Conservation (phyloP, 2,888 invertebrate genomes). For the Leptura quadrifasciata region DNA sequence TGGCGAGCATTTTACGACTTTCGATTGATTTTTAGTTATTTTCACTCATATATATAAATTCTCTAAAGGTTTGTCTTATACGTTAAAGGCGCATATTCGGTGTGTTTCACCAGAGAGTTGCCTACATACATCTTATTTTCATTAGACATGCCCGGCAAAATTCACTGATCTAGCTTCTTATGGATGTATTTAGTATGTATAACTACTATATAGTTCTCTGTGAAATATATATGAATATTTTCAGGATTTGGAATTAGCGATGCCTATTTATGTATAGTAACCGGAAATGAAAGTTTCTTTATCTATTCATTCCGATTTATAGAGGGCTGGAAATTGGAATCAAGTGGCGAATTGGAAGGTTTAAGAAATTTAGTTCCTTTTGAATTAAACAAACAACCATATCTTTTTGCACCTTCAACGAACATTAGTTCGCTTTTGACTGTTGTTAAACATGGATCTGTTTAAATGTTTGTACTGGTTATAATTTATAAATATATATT, state of each 20-base stretch:
- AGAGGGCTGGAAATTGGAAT: slow-evolving; percentile 69
- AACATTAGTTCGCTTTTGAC: slow-evolving; percentile 65
- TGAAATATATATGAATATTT: slow-evolving; percentile 48
- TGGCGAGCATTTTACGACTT: too few species aligned
- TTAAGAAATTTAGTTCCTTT: slow-evolving; percentile 68
- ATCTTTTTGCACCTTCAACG: slow-evolving; percentile 67
- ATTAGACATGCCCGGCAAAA: too few species aligned
- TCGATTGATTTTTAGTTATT: too few species aligned
- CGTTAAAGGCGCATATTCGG: too few species aligned
- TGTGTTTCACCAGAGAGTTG: too few species aligned
- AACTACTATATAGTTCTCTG: too few species aligned
- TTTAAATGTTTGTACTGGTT: slow-evolving; percentile 48
- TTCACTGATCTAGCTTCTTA: too few species aligned
- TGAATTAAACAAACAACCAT: slow-evolving; percentile 62
- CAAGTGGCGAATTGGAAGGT: slow-evolving; percentile 66
- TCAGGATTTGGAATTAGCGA: slow-evolving; percentile 67
- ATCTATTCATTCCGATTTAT: slow-evolving; percentile 68
- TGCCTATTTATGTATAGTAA: slow-evolving; percentile 67
- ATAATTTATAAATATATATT: slow-evolving; percentile 10
- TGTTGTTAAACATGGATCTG: slow-evolving; percentile 65
- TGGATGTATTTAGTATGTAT: too few species aligned
- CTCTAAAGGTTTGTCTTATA: too few species aligned
- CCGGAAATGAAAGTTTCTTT: slow-evolving; percentile 64
- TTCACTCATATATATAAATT: too few species aligned
- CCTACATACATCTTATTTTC: too few species aligned